Percentiles rank a stretch among this genome's conserved stretches.
These are phyloP conservation scores for Chloroceryle inda DNA, from an alignment of 2,797 vertebrate species.

Conservation along the genomic window DNA sequence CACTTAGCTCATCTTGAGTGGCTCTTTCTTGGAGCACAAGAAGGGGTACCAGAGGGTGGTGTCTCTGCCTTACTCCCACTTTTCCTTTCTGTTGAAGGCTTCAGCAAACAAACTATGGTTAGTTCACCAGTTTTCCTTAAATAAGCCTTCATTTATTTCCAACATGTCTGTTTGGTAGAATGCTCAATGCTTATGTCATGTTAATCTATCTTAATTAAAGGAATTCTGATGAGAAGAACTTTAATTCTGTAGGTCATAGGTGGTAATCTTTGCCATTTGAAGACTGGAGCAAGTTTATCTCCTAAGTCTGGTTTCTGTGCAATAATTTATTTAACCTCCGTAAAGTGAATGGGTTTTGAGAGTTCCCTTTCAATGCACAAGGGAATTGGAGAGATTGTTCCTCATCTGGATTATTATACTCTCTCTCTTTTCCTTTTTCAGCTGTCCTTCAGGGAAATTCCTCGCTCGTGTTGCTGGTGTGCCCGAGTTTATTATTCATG, in stretches of 20 bases:
- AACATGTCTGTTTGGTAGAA: background rate
- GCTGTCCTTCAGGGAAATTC: slow-evolving; percentile 41
- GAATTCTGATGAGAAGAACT: background rate
- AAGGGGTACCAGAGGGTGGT: background rate
- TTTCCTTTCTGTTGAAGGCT: background rate
- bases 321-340: slow-evolving; percentile 5
- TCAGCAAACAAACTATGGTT: background rate
- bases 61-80: background rate
- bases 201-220: background rate
- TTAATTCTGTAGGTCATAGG: background rate
- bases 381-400: background rate
- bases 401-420: background rate
- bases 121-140: background rate
- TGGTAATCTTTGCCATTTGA: background rate
- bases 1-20: background rate
- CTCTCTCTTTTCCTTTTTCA: background rate
- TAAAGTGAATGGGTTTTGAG: background rate
- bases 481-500: slow-evolving; percentile 60
- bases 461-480: background rate
- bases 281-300: background rate
- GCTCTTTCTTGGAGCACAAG: background rate
- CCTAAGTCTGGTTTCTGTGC: background rate
- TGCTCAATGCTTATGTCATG: background rate
- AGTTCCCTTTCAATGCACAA: background rate
- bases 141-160: background rate